These are phyloP conservation scores for Fregetta grallaria DNA, from an alignment of 2,113 vertebrate genomes.

Conservation along the genomic window DNA sequence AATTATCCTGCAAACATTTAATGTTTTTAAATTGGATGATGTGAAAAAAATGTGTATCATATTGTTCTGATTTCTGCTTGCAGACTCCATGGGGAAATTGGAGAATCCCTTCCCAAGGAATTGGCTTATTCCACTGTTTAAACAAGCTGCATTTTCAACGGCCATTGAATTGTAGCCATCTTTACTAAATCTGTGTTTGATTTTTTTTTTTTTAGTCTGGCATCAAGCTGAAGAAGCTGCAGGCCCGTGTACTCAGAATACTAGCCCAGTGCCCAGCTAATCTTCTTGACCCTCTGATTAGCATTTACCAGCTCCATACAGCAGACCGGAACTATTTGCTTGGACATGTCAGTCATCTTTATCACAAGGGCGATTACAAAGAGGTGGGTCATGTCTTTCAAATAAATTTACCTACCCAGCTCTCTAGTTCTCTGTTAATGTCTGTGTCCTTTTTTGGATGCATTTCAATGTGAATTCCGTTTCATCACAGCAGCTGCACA, in stretches of 20 bases:
- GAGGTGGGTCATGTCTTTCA: constrained; percentile 61
- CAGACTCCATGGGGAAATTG: constrained; percentile 1
- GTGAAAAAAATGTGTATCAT: not conserved
- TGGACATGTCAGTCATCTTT: constrained; percentile 31
- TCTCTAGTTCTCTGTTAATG: not conserved
- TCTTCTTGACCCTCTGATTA: constrained; percentile 57
- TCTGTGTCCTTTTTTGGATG: constrained; percentile 44
- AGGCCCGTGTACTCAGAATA: constrained; percentile 6
- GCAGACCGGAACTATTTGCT: constrained; percentile 49
- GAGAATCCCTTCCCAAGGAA: constrained; percentile 52
- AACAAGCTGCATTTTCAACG: constrained; percentile 1
- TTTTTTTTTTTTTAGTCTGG: constrained; percentile 4
- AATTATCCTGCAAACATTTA: not conserved
- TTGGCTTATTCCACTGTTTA: not conserved
- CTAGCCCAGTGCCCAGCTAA: constrained; percentile 33
- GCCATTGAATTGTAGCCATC: not conserved
- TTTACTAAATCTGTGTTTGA: constrained; percentile 13
- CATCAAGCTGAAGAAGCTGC: constrained; percentile 36
- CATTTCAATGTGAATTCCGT: constrained; percentile 20
- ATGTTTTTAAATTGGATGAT: not conserved
- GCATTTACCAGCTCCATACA: constrained; percentile 65
- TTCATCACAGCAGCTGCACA: constrained; percentile 11
- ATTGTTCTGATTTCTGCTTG: constrained; percentile 51
- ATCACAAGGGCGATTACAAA: constrained; percentile 62
- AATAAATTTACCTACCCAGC: constrained; percentile 34